A percentile compares a stretch with the other conserved stretches of the same genome.
These are phyloP conservation scores for Romanogobio albipinnatus DNA, from an alignment of 2,113 vertebrate genomes.

Conservation along the genomic window DNA sequence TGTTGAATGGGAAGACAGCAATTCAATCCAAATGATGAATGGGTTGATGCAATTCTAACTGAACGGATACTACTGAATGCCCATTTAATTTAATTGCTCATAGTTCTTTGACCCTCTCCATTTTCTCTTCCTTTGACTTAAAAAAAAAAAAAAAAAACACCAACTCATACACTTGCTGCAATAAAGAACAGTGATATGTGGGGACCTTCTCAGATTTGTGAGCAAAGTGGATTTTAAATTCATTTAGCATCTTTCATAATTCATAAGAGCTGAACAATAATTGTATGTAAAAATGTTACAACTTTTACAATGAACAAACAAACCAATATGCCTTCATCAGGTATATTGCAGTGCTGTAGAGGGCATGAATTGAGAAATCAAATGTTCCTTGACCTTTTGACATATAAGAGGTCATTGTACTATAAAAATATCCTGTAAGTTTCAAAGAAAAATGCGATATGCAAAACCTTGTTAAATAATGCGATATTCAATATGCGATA, in stretches of 20 bases:
- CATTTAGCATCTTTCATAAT: neutral
- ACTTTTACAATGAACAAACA: neutral
- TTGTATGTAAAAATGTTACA: neutral
- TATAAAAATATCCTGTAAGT: no score
- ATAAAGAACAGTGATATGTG: neutral
- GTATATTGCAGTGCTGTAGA: neutral
- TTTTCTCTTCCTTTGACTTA: neutral
- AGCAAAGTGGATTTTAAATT: neutral
- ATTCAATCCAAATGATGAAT: slow-evolving; percentile 22
- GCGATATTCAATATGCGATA: no score
- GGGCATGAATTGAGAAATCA: no score
- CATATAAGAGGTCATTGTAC: no score
- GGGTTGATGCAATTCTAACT: slow-evolving; percentile 2
- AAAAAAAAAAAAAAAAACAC: neutral
- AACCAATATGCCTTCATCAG: neutral
- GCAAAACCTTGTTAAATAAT: no score
- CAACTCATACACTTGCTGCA: neutral
- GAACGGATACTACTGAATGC: slow-evolving; percentile 8
- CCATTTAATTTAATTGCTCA: slow-evolving; percentile 20
- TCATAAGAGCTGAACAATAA: neutral
- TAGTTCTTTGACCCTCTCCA: neutral
- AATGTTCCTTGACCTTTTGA: no score
- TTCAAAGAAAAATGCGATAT: no score
- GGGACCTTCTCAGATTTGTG: neutral
- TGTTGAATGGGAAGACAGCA: slow-evolving; percentile 11